Evolutionary conservation across 1,140 invertebrate species (phyloP), one percentile per base, ranked within the genome.

Genomic region (Papilio dardanus): DNA sequence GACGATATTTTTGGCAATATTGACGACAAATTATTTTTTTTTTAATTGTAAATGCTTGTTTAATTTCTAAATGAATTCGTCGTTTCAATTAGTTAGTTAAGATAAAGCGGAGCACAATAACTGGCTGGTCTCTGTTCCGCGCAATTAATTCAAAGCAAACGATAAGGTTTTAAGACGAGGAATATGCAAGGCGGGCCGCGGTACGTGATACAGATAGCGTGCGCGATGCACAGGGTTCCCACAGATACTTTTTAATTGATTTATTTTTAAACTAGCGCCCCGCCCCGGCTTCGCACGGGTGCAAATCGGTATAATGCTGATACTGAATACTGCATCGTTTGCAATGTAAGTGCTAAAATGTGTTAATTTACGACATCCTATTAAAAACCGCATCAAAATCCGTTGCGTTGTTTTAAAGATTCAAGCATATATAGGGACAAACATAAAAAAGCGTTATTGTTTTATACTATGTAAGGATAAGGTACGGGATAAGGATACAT

Each of bases 101-200:
- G 62, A 76, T 69, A 69, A 54, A 21, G 7, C 6, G 12, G 54
- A 28, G 42, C 62, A 65, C 68, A 76, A 69, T 73, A 73, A 73
- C 71, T 42, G 74, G 68, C 79, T 76, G 77, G 80, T 86, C 81
- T 85, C 83, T 85, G 85, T 83, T 83, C 81, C 81, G 50, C 75
- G 85, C 81, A 88, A 90, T 91, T 92, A 91, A 90, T 92, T 91
- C 86, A 90, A 86, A 86, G 84, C 84, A 89, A 88, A 90, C 87
- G 90, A 92, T 92, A 92, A 91, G 88, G 82, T 88, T 88, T 85
- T 87, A 85, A 85, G 76, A 78, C 84, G 81, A 69, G 86, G 89
- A 90, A 92, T 92, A 92, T 92, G 90, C 89, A 88, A 87, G 88
- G 77, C 89, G 88, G 79, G 81, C 82, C 81, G 79, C 77, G 83